Base-by-base conservation (phyloP, 2,888 invertebrate species). In the Muscina levida region DNA sequence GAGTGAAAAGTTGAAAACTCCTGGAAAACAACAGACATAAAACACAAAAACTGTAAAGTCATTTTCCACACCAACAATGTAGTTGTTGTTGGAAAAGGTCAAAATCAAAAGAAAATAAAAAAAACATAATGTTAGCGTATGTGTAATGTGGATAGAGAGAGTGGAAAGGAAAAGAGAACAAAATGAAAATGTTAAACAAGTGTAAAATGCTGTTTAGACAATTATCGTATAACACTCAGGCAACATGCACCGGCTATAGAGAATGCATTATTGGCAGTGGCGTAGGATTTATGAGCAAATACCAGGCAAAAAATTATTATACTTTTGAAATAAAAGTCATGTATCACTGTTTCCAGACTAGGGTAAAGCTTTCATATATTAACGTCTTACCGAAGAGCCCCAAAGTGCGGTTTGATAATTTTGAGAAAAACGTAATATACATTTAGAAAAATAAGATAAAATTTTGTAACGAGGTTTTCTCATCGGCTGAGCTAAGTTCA, bases 31-130 rank as follows among this genome's bases (percentile, higher is more conserved):
- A 59, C 0, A 59, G 17, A 37, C 51, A 51, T 11, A 19, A 22
- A 48, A 51, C n/a, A 11, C 17, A 37, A 42, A 59, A 57, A 19
- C 62, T 78, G 17, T 51, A 68, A 68, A 74, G 57, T 77, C 77
- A 72, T 59, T 67, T 57, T 72, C 48, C 39, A 77, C 46, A 59
- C 11, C 53, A 65, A 17, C 13, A 48, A 56, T 39, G 1, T 13
- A 5, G 42, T n/a, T n/a, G n/a, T n/a, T n/a, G n/a, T n/a, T n/a
- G 31, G 31, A 31, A 62, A 6, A 62, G 22, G 19, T n/a, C 42
- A 39, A 62, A 62, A 37, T 22, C 42, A 62, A 53, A 31, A 51
- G 19, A 19, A 4, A 51, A 48, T 5, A 48, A 48, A 48, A 48
- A 48, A 51, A 19, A 51, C 4, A n/a, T 10, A 51, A 51, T n/a